Percentiles rank a stretch among this genome's conserved stretches.
phyloP scores from a whole-genome alignment of 2,113 vertebrate species.

The Pycnonotus jocosus region DNA sequence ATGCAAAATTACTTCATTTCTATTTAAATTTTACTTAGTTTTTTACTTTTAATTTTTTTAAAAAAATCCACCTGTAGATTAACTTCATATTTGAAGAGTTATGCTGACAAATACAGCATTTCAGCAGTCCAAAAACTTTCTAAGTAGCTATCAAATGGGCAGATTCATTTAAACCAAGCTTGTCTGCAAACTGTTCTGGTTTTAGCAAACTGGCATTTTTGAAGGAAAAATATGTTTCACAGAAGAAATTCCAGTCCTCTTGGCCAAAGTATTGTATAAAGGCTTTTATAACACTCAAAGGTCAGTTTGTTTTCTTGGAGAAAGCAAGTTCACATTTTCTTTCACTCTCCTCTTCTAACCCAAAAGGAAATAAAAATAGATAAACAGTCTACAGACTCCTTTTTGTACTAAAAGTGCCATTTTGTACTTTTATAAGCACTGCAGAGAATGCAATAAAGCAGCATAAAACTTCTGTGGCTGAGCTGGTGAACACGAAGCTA shows the following conservation, averaged over 20 bases:
- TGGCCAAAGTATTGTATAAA: conserved; percentile 8
- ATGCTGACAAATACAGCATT: background rate
- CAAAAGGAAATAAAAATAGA: background rate
- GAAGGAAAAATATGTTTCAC: background rate
- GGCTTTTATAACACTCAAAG: conserved; percentile 12
- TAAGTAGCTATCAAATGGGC: background rate
- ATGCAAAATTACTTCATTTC: background rate
- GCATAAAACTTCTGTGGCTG: background rate
- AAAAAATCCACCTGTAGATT: background rate
- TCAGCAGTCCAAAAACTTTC: background rate
- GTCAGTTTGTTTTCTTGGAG: background rate
- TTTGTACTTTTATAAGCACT: background rate
- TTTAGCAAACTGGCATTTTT: conserved; percentile 24
- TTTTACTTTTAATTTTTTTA: background rate
- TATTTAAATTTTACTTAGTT: background rate
- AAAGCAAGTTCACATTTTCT: background rate
- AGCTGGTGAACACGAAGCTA: background rate
- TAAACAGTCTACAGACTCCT: background rate
- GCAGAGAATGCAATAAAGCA: background rate
- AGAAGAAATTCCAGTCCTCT: conserved; percentile 1
- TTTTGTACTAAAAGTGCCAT: background rate
- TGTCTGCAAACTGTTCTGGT: background rate
- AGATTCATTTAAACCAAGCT: background rate
- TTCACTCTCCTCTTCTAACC: background rate
- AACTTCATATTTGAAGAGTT: background rate